Conservation (phyloP, 2,113 vertebrate species). For the Etheostoma spectabile region DNA sequence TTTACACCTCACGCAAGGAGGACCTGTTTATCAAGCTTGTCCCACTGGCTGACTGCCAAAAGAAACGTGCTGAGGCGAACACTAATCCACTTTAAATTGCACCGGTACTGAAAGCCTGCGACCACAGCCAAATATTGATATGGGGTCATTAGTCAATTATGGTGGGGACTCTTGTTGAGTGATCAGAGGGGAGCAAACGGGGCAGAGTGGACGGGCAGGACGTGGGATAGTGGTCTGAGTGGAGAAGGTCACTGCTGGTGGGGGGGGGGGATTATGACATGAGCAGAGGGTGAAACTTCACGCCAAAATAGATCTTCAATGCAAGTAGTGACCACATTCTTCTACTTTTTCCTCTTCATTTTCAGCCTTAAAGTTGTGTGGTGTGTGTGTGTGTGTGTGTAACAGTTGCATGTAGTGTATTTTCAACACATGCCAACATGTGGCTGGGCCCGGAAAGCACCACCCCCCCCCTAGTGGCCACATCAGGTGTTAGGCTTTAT, state of each 20-base stretch:
- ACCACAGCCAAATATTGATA: conserved; percentile 84
- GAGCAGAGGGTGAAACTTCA: conserved; percentile 51
- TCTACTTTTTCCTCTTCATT: neutral
- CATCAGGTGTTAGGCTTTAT: conserved; percentile 33
- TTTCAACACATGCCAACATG: conserved; percentile 31
- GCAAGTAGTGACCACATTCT: conserved; percentile 30
- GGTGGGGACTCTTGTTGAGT: conserved; percentile 61
- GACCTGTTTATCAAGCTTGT: conserved; percentile 83
- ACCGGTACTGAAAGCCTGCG: conserved; percentile 80
- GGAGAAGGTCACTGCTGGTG: conserved; percentile 49
- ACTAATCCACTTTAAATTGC: conserved; percentile 85
- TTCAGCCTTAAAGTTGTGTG: conserved; percentile 2
- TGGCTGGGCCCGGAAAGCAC: conserved; percentile 64
- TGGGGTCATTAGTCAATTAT: conserved; percentile 83
- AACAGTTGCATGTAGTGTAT: conserved; percentile 26
- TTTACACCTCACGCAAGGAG: conserved; percentile 79
- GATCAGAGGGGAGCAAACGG: conserved; percentile 57
- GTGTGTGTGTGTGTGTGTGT: conserved; percentile 24
- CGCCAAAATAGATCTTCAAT: conserved; percentile 34
- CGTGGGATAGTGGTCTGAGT: conserved; percentile 53
- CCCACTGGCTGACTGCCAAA: conserved; percentile 83
- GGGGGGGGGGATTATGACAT: conserved; percentile 61
- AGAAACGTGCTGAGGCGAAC: conserved; percentile 83
- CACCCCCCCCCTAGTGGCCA: conserved; percentile 85
- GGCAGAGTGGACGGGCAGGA: conserved; percentile 64